Evolutionary conservation across 2,113 vertebrate genomes (phyloP).

Genomic region (Zonotrichia leucophrys): DNA sequence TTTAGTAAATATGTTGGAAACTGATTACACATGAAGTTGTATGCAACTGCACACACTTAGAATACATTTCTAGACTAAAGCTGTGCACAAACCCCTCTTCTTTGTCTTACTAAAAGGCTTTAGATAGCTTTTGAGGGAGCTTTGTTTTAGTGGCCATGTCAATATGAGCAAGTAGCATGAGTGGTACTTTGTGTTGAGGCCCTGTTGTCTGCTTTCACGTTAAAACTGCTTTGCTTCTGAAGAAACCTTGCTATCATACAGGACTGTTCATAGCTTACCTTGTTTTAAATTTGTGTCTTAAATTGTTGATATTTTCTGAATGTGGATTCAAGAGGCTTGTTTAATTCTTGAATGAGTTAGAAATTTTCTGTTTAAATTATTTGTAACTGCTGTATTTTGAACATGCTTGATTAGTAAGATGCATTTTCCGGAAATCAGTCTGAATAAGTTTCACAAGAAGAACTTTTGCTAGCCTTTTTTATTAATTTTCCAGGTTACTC

Average conservation of each 20-base stretch:
- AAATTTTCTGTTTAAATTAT: neutral
- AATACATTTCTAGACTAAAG: neutral
- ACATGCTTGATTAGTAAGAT: neutral
- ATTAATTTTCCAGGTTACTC: neutral
- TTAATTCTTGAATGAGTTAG: neutral
- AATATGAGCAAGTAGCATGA: neutral
- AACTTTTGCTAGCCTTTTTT: neutral
- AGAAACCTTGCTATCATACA: neutral
- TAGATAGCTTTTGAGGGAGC: neutral
- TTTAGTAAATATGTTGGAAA: neutral
- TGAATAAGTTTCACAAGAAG: neutral
- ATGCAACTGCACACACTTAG: neutral
- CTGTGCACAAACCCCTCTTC: neutral
- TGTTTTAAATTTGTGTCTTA: neutral
- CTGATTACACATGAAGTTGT: neutral
- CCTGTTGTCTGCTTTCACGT: neutral
- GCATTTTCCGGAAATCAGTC: neutral
- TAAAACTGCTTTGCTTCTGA: neutral
- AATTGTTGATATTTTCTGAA: neutral
- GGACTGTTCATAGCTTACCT: neutral
- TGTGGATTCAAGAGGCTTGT: neutral
- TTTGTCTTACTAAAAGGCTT: neutral
- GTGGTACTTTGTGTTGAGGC: neutral
- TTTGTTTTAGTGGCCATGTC: neutral
- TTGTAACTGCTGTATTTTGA: neutral